A percentile compares a stretch with the other conserved stretches of the same genome.
Conservation (phyloP, 2,888 invertebrate genomes). For the Omphaloscelis lunosa region DNA sequence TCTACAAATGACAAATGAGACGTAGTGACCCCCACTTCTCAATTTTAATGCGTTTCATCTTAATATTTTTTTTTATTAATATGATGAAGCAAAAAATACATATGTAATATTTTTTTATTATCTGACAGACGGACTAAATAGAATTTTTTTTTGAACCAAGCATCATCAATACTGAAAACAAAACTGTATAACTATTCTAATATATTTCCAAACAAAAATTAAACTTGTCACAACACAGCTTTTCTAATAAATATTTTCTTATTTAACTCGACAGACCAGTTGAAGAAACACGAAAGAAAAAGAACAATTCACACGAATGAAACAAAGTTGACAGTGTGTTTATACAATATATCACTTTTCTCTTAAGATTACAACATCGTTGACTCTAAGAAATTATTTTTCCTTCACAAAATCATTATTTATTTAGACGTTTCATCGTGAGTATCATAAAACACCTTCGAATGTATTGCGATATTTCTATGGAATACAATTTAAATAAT, state of each 20-base stretch:
- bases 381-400: constrained; percentile 12
- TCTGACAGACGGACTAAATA: too few species aligned
- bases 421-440: constrained; percentile 10
- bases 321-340: constrained; percentile 22
- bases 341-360: constrained; percentile 31
- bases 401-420: neutral
- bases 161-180: neutral
- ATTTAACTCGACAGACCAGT: constrained; percentile 36
- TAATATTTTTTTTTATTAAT: too few species aligned
- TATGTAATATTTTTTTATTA: too few species aligned
- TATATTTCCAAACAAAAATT: constrained; percentile 1
- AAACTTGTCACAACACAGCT: constrained; percentile 7
- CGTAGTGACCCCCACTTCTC: too few species aligned
- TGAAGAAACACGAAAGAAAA: constrained; percentile 25
- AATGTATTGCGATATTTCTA: neutral
- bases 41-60: too few species aligned
- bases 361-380: constrained; percentile 23
- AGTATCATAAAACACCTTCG: neutral
- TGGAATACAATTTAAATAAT: constrained; percentile 7
- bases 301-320: constrained; percentile 7
- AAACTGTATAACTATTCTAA: neutral
- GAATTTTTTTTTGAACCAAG: too few species aligned
- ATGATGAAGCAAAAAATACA: too few species aligned
- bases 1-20: too few species aligned
- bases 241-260: constrained; percentile 28